Evolutionary conservation across 2,113 vertebrate genomes (phyloP), one percentile per base, ranked within the genome.

Genomic region (Actenoides hombroni): DNA sequence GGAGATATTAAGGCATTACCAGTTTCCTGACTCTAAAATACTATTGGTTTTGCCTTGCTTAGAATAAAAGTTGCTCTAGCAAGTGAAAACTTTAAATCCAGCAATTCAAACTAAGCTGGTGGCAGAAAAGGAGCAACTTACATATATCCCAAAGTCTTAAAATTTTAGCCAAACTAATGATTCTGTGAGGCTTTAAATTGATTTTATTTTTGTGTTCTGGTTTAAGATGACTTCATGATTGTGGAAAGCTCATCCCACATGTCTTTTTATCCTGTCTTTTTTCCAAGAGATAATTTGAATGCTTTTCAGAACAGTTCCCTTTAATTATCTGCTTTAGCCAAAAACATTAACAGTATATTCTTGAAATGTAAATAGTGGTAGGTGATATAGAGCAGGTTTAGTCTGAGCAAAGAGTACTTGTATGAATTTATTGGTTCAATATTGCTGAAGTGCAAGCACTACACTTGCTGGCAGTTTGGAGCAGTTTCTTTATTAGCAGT

Each of bases 1-100:
- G 92, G 53, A 95, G 94, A 96, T 61, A 86, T 35, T 67, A 94
- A 91, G 11, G 20, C 73, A 88, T 93, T 92, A 94, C 51, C 71
- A 84, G 86, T 85, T 95, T 95, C 86, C 61, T 44, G 89, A 90
- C 1, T 7, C 88, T 85, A 71, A 86, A 94, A 26, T 28, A 95
- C 78, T 91, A 94, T 18, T 61, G 28, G 7, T 71, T 94, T 92
- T 63, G 63, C 86, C 85, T 94, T 93, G 86, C 42, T 95, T 90
- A 95, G 94, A 91, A 92, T 49, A n/a, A 26, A 86, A 94, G 95
- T 46, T 54, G 68, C 61, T 84, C 42, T 75, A 73, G 51, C n/a
- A 70, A 86, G 40, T 0, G 0, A 83, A 67, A 88, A n/a, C 6
- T 46, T 57, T 35, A 49, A 92, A 90, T 61, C 26, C 15, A 67